Conservation (phyloP, 2,888 invertebrate genomes). For the Aethes cnicana region DNA sequence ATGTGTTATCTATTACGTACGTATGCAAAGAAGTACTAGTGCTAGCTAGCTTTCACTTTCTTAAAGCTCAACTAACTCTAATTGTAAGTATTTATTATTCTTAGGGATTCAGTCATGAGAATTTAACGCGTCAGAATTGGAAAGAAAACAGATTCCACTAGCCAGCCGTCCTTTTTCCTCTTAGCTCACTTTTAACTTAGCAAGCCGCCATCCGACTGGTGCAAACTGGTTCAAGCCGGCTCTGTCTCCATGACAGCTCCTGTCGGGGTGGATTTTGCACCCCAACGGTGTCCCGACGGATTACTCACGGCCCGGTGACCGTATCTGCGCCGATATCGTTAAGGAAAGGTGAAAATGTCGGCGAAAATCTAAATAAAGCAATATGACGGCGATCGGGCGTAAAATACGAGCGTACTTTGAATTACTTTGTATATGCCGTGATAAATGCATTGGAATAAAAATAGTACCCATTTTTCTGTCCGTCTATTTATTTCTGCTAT, state of each 20-base stretch:
- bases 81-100: too few species aligned
- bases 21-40: too few species aligned
- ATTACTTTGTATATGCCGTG: too few species aligned
- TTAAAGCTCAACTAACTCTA: too few species aligned
- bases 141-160: too few species aligned
- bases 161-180: not conserved
- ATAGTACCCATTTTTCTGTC: too few species aligned
- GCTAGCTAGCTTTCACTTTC: too few species aligned
- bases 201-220: not conserved
- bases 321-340: slow-evolving; percentile 43
- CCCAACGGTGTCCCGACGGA: slow-evolving; percentile 61
- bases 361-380: slow-evolving; percentile 43
- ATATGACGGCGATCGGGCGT: slow-evolving; percentile 54
- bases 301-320: slow-evolving; percentile 64
- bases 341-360: slow-evolving; percentile 24
- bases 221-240: not conserved
- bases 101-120: too few species aligned
- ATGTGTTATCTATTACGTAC: too few species aligned
- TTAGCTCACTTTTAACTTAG: not conserved
- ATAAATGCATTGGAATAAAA: too few species aligned
- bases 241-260: slow-evolving; percentile 32
- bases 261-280: slow-evolving; percentile 42
- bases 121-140: too few species aligned
- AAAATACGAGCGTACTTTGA: slow-evolving; percentile 56
- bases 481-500: too few species aligned